phyloP scores from a whole-genome alignment of 2,888 invertebrate species.

The Phlogophora meticulosa region DNA sequence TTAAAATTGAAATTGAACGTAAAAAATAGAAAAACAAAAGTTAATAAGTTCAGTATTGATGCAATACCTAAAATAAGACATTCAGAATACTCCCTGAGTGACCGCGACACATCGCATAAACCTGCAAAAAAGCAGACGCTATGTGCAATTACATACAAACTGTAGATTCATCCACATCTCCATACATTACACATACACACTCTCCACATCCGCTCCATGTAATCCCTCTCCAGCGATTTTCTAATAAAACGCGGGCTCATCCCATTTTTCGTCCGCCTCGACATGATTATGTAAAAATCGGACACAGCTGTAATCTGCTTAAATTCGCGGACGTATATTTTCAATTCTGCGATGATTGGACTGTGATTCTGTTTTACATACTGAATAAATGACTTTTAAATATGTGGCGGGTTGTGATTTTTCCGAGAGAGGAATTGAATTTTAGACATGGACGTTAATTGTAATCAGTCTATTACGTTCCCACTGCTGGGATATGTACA shows the following conservation, averaged over 20 bases:
- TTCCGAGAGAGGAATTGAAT: not conserved
- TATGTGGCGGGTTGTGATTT: constrained; percentile 12
- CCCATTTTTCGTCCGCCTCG: constrained; percentile 21
- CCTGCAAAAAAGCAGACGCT: too few relatives aligned
- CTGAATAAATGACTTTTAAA: constrained; percentile 53
- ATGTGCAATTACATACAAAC: not conserved
- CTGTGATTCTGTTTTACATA: constrained; percentile 60
- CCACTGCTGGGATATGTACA: too few relatives aligned
- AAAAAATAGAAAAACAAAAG: too few relatives aligned
- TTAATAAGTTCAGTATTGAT: too few relatives aligned
- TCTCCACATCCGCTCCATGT: constrained; percentile 11
- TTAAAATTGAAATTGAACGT: too few relatives aligned
- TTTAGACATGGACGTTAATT: not conserved
- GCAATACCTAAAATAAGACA: not conserved
- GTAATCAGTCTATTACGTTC: too few relatives aligned
- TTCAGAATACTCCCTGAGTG: not conserved
- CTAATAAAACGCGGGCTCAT: constrained; percentile 49
- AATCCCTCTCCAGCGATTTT: constrained; percentile 27
- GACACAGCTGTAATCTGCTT: constrained; percentile 61
- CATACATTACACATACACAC: constrained; percentile 4
- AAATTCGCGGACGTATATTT: constrained; percentile 54
- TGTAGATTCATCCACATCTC: constrained; percentile 1
- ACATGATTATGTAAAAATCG: constrained; percentile 65
- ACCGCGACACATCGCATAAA: too few relatives aligned
- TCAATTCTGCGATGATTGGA: constrained; percentile 59